phyloP scores from a whole-genome alignment of 2,888 invertebrate genomes.

The Proisotoma minuta region DNA sequence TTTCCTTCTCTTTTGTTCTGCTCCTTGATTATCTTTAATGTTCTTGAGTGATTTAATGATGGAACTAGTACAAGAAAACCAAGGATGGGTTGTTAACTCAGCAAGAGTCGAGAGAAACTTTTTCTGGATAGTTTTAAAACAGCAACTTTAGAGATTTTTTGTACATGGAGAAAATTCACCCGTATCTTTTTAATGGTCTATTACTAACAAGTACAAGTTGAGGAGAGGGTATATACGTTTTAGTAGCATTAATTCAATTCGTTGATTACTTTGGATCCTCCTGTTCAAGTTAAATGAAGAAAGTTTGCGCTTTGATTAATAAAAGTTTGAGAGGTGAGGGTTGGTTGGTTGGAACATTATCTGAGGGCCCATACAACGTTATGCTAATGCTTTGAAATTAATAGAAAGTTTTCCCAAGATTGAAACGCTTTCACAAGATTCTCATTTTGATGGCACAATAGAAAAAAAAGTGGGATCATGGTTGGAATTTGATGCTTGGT shows the following conservation, averaged over 20 bases:
- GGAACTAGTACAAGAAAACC: too few species aligned
- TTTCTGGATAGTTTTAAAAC: too few species aligned
- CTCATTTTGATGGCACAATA: neutral
- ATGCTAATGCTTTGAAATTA: constrained; percentile 42
- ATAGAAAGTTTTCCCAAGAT: constrained; percentile 27
- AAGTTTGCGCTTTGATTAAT: constrained; percentile 4
- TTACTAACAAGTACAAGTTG: too few species aligned
- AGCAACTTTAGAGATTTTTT: too few species aligned
- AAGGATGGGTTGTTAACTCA: too few species aligned
- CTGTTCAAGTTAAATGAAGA: constrained; percentile 4
- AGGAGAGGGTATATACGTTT: neutral
- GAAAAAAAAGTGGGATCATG: constrained; percentile 8
- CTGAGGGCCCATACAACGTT: constrained; percentile 14
- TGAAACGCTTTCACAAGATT: constrained; percentile 15
- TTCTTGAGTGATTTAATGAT: constrained; percentile 7
- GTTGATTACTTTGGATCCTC: neutral
- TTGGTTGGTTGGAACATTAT: neutral
- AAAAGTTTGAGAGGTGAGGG: neutral
- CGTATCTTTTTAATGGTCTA: too few species aligned
- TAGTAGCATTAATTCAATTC: constrained; percentile 2
- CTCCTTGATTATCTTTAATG: constrained; percentile 16
- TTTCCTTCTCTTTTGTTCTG: constrained; percentile 10
- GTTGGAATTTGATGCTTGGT: constrained; percentile 16
- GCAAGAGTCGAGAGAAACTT: too few species aligned
- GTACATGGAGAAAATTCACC: too few species aligned